These are phyloP conservation scores for Plotosus lineatus DNA, from an alignment of 2,113 vertebrate genomes.

Conservation along the genomic window DNA sequence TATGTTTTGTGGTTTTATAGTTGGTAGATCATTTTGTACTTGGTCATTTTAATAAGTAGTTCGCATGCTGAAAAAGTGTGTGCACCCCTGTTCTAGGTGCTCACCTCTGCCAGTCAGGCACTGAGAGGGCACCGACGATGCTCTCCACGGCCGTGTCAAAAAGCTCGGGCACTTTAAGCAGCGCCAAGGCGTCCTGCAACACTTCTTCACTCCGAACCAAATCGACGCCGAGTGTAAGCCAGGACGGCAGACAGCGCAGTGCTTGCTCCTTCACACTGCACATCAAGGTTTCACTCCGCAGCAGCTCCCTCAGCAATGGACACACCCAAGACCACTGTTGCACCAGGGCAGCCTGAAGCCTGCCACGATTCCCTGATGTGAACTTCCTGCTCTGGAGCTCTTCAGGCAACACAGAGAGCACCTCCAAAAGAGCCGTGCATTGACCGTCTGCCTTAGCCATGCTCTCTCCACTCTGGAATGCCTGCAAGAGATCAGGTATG, in stretches of 20 bases:
- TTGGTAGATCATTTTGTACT: too few relatives aligned
- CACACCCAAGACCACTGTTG: constrained; percentile 85
- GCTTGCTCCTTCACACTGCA: constrained; percentile 79
- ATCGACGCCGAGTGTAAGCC: constrained; percentile 87
- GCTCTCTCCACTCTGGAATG: constrained; percentile 81
- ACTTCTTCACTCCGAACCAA: constrained; percentile 87
- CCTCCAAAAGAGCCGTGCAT: constrained; percentile 87
- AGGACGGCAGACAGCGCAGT: constrained; percentile 91
- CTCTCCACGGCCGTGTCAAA: constrained; percentile 95
- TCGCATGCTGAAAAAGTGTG: too few relatives aligned
- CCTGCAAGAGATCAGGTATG: constrained; percentile 88
- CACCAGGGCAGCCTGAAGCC: constrained; percentile 83
- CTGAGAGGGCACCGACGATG: constrained; percentile 88
- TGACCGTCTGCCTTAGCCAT: constrained; percentile 78
- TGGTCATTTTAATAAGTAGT: too few relatives aligned
- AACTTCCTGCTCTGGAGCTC: constrained; percentile 92
- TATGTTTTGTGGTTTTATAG: too few relatives aligned
- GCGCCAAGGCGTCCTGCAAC: constrained; percentile 85
- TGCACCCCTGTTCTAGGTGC: too few relatives aligned
- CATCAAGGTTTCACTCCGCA: constrained; percentile 84
- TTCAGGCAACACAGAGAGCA: constrained; percentile 91
- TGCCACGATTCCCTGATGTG: constrained; percentile 80
- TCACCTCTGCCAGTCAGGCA: constrained; percentile 93
- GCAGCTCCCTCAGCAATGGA: constrained; percentile 86
- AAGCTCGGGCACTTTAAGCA: constrained; percentile 84